Conservation (phyloP, 2,888 invertebrate species). For the Ormyrus rosae region DNA sequence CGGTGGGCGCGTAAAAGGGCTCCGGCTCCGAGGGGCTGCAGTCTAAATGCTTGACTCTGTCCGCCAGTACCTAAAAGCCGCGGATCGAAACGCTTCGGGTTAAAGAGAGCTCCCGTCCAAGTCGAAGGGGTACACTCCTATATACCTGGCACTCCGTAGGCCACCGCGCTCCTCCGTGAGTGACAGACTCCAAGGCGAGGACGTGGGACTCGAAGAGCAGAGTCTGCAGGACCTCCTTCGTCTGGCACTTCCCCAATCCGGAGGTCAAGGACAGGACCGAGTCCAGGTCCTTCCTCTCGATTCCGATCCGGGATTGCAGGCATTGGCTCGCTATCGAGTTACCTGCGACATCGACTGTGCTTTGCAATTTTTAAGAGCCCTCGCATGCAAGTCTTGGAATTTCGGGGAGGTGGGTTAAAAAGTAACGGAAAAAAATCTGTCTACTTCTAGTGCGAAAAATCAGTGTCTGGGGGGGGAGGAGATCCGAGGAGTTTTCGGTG, state of each 20-base stretch:
- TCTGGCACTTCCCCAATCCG: conserved; percentile 62
- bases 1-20: conserved; percentile 86
- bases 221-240: conserved; percentile 64
- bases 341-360: conserved; percentile 57
- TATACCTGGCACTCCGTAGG: conserved; percentile 91
- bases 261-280: conserved; percentile 63
- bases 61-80: conserved; percentile 84
- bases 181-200: conserved; percentile 69
- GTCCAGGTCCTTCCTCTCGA: conserved; percentile 62
- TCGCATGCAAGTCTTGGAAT: background rate
- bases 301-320: conserved; percentile 63
- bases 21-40: conserved; percentile 86
- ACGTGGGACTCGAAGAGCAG: conserved; percentile 61
- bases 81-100: no score
- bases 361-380: background rate
- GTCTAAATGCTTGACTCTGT: conserved; percentile 86
- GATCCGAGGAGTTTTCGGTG: background rate
- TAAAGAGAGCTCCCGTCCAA: no score
- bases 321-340: conserved; percentile 63
- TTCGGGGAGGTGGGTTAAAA: background rate
- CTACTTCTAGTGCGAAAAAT: no score
- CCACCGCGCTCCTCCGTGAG: conserved; percentile 88
- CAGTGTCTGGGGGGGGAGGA: no score
- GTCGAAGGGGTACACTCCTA: no score
- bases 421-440: background rate